A percentile compares a stretch with the other conserved stretches of the same genome.
These are phyloP conservation scores for Pterocles gutturalis DNA, from an alignment of 2,113 vertebrate genomes.

Conservation along the genomic window DNA sequence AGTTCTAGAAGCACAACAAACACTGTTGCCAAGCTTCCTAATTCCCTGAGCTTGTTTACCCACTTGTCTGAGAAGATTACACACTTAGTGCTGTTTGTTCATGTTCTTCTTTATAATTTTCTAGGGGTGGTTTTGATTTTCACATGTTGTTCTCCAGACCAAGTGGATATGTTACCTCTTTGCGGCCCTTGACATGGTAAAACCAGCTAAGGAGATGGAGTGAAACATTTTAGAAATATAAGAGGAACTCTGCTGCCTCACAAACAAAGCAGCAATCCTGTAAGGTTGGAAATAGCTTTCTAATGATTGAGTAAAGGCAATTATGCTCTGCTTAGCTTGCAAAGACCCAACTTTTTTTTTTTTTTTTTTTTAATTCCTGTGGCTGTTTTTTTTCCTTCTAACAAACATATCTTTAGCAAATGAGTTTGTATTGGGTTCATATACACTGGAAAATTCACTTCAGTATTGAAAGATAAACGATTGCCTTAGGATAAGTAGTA, in stretches of 20 bases:
- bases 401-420: neutral
- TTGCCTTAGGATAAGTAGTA: neutral
- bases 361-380: no score
- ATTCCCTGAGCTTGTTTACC: slow-evolving; percentile 54
- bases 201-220: neutral
- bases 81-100: slow-evolving; percentile 9
- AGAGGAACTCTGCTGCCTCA: neutral
- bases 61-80: slow-evolving; percentile 52
- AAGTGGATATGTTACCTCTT: neutral
- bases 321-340: neutral
- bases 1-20: slow-evolving; percentile 36
- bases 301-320: neutral
- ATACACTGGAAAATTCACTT: neutral
- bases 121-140: neutral
- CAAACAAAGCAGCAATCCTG: neutral
- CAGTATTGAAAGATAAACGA: neutral
- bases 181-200: neutral
- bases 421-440: neutral
- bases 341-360: neutral
- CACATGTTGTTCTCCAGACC: neutral
- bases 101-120: neutral
- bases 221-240: neutral
- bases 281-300: neutral
- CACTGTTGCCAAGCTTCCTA: slow-evolving; percentile 21
- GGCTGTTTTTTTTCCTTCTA: neutral